Evolutionary conservation across 2,888 invertebrate genomes (phyloP), one percentile per base, ranked within the genome.

Genomic region (Epirrhoe alternata): DNA sequence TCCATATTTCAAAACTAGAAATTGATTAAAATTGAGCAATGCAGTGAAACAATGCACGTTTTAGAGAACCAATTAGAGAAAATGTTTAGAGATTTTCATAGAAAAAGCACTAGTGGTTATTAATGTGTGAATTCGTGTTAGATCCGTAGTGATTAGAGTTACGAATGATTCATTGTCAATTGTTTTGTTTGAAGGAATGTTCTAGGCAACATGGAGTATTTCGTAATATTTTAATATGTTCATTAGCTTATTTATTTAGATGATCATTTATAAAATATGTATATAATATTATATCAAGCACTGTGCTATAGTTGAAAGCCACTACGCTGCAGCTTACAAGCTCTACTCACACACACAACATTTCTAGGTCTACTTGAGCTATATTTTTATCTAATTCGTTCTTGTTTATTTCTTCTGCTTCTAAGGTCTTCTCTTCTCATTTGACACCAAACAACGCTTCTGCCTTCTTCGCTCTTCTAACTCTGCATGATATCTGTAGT

Each of bases 1-100:
- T 93, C 93, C 93, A 93, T 93, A 80, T 92, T 92, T 91, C 82
- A 87, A 88, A 81, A 81, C 80, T 86, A 86, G 85, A 72, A 74
- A 79, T 74, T 77, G 73, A 72, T 70, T 77, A 74, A 78, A 75
- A 69, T 69, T 76, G 65, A 80, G 76, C 82, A 86, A 81, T 75
- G 84, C 81, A 81, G 77, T 83, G 81, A 73, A 81, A 76, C 78
- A 82, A 79, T 92, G 92, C 92, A 93, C 92, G 92, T 88, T 88
- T 42, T 88, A 87, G 85, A 77, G 82, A 83, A 81, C 78, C 80
- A 76, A 77, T 79, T 89, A 88, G 86, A 77, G 24, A 76, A 81
- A 80, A 74, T 82, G 78, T 84, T 81, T 86, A 87, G 82, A 78
- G 76, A 74, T 80, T 80, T 79, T 78, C 69, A 79, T 87, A 88